Conservation (phyloP, 2,113 vertebrate species). For the Centropus bengalensis region DNA sequence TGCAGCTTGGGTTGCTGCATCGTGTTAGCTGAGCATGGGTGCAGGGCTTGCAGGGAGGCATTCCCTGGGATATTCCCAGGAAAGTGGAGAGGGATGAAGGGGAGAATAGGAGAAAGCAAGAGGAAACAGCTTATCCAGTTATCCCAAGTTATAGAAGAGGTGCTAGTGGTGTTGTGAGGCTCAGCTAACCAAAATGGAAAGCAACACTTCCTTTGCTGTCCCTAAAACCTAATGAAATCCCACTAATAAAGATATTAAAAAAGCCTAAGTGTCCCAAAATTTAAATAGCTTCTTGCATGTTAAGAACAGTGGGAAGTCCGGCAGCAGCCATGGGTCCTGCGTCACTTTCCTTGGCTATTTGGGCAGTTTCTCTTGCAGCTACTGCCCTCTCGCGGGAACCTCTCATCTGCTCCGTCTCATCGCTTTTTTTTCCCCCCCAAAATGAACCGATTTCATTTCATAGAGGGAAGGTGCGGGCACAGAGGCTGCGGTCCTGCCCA, state of each 20-base stretch:
- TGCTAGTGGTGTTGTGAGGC: neutral
- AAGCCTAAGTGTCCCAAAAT: neutral
- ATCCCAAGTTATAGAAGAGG: neutral
- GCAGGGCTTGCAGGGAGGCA: rapidly evolving
- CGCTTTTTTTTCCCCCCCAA: rapidly evolving
- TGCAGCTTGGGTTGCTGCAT: rapidly evolving
- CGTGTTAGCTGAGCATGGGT: rapidly evolving
- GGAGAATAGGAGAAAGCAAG: no score
- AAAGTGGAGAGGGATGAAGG: neutral
- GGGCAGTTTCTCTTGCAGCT: neutral
- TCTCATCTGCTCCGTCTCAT: neutral
- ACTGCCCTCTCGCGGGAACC: neutral
- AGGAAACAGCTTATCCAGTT: neutral
- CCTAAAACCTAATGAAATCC: neutral
- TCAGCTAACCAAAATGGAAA: neutral
- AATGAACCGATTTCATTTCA: rapidly evolving
- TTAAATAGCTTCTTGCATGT: rapidly evolving
- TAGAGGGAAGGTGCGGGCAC: rapidly evolving
- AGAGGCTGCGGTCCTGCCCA: neutral
- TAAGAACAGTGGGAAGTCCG: neutral
- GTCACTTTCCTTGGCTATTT: neutral
- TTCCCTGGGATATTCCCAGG: neutral
- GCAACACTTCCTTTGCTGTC: neutral
- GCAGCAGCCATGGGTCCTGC: rapidly evolving
- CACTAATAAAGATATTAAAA: neutral